These are phyloP conservation scores for Oopsacas minuta DNA, from an alignment of 37 sponge, comb jelly and placozoan genomes.

Conservation along the genomic window DNA sequence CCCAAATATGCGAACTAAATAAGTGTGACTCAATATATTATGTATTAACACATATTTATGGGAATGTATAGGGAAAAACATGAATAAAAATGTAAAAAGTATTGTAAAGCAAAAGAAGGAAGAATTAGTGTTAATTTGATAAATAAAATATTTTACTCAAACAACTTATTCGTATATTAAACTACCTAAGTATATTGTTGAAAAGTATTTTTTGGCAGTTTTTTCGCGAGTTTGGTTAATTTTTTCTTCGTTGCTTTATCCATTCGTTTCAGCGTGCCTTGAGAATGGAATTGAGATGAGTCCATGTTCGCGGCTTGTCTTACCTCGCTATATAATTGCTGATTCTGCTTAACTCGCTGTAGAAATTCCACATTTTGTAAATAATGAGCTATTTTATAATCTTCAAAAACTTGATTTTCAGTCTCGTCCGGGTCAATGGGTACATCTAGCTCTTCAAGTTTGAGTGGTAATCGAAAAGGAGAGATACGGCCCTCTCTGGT, in stretches of 20 bases:
- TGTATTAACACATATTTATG: too few relatives aligned
- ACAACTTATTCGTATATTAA: too few relatives aligned
- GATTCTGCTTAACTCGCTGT: neutral
- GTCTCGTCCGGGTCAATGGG: neutral
- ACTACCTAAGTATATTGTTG: too few relatives aligned
- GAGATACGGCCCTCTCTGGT: neutral
- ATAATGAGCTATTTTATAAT: neutral
- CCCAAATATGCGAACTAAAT: too few relatives aligned
- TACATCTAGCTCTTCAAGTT: neutral
- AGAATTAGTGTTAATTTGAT: too few relatives aligned
- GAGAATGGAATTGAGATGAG: neutral
- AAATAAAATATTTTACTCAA: too few relatives aligned
- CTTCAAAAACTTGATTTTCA: neutral
- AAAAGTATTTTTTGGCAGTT: neutral
- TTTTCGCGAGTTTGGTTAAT: neutral
- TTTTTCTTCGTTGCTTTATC: neutral
- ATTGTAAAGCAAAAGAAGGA: too few relatives aligned
- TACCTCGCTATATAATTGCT: neutral
- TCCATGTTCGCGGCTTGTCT: neutral
- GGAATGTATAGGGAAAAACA: too few relatives aligned
- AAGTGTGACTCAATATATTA: too few relatives aligned
- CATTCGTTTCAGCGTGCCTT: neutral
- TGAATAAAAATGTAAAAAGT: too few relatives aligned
- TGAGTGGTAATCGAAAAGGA: neutral
- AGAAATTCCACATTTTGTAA: neutral